Percentiles rank a stretch among this genome's conserved stretches.
Conservation (phyloP, 2,113 vertebrate species). For the Tragulus kanchil region DNA sequence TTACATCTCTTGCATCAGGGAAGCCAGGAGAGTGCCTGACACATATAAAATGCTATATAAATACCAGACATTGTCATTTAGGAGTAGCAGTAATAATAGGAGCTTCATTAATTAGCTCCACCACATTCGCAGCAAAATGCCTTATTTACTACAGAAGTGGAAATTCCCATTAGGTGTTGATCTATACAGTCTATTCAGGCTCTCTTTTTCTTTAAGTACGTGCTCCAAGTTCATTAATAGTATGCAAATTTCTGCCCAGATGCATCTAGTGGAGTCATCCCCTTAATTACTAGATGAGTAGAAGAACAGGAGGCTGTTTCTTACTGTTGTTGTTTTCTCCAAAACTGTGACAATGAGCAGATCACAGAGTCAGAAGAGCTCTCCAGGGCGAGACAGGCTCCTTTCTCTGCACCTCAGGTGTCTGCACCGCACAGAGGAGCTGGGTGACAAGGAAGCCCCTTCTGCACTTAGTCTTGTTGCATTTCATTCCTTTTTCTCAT, state of each 20-base stretch:
- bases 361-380: background rate
- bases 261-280: background rate
- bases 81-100: background rate
- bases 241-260: background rate
- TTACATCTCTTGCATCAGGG: background rate
- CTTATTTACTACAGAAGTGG: background rate
- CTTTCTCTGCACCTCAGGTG: background rate
- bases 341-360: background rate
- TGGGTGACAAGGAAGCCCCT: background rate
- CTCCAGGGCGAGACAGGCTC: background rate
- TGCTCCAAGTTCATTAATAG: background rate
- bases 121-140: background rate
- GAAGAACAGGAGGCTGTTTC: constrained; percentile 10
- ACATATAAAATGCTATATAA: background rate
- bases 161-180: constrained; percentile 51
- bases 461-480: background rate
- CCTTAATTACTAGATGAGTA: constrained; percentile 45
- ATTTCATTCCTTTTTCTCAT: constrained; percentile 69
- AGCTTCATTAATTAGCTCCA: background rate
- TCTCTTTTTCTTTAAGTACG: background rate
- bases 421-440: constrained; percentile 25
- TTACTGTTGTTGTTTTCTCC: background rate
- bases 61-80: background rate
- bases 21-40: background rate
- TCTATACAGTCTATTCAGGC: background rate